Percentiles rank a stretch among this genome's conserved stretches.
These are phyloP conservation scores for Holcopasites calliopsidis DNA, from an alignment of 1,140 invertebrate genomes.

Conservation along the genomic window DNA sequence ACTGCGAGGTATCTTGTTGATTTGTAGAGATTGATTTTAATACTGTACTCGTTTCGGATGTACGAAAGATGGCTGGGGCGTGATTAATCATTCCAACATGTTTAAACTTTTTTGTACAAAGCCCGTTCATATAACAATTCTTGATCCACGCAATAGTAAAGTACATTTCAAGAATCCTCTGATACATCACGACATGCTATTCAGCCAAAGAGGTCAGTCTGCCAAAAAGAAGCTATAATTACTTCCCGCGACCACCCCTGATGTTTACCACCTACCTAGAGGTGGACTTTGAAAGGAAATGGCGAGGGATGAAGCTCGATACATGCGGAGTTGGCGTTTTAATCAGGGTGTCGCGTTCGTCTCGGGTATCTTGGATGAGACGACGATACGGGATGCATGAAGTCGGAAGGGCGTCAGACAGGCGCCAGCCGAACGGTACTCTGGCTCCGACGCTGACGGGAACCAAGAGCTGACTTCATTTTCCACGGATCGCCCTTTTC, in stretches of 20 bases:
- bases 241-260: slow-evolving; percentile 44
- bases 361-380: slow-evolving; percentile 58
- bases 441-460: slow-evolving; percentile 56
- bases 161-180: no score
- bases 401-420: slow-evolving; percentile 61
- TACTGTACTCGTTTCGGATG: no score
- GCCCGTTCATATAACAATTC: no score
- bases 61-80: neutral
- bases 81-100: no score
- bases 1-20: no score
- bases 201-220: neutral
- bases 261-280: slow-evolving; percentile 51
- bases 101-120: no score
- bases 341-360: slow-evolving; percentile 71
- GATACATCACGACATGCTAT: no score
- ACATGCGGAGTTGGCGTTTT: slow-evolving; percentile 66
- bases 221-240: slow-evolving; percentile 55
- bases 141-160: no score
- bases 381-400: slow-evolving; percentile 39
- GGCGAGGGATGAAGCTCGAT: slow-evolving; percentile 56
- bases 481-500: slow-evolving; percentile 62
- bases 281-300: slow-evolving; percentile 35
- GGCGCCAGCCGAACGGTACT: slow-evolving; percentile 66
- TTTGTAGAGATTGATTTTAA: no score
- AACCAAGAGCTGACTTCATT: slow-evolving; percentile 64